A percentile compares a stretch with the other conserved stretches of the same genome.
Evolutionary conservation across 2,113 vertebrate species (phyloP).

Genomic region (Cervus canadensis): DNA sequence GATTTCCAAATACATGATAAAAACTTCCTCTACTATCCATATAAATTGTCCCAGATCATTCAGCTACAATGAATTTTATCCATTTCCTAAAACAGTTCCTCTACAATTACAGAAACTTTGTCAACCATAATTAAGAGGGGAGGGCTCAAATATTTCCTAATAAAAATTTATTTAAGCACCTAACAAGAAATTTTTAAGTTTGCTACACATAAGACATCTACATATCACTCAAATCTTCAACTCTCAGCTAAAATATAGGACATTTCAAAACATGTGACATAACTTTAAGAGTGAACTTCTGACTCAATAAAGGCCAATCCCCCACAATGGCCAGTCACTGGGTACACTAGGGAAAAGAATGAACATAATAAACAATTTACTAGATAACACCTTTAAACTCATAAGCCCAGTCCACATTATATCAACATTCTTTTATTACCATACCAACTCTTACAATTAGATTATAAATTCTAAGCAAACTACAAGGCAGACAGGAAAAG

Average conservation of each 20-base stretch:
- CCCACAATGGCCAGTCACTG: neutral
- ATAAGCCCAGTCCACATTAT: neutral
- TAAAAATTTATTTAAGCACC: neutral
- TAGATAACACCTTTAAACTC: conserved; percentile 1
- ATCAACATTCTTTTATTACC: conserved; percentile 6
- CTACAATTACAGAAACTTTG: neutral
- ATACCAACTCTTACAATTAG: neutral
- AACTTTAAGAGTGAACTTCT: neutral
- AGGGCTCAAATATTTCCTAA: neutral
- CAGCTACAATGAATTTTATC: neutral
- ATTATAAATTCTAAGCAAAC: conserved; percentile 1
- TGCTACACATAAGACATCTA: conserved; percentile 2
- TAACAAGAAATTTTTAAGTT: neutral
- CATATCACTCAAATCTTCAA: neutral
- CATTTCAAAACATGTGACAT: neutral
- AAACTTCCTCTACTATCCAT: neutral
- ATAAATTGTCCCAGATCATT: neutral
- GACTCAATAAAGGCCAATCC: neutral
- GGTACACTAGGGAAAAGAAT: neutral
- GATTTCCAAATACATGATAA: conserved; percentile 16
- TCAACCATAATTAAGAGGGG: neutral
- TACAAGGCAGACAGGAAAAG: neutral
- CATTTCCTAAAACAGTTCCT: neutral
- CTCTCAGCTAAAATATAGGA: neutral
- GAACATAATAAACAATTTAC: neutral